Conservation (phyloP, 2,888 invertebrate genomes). For the Drosophila atripex region DNA sequence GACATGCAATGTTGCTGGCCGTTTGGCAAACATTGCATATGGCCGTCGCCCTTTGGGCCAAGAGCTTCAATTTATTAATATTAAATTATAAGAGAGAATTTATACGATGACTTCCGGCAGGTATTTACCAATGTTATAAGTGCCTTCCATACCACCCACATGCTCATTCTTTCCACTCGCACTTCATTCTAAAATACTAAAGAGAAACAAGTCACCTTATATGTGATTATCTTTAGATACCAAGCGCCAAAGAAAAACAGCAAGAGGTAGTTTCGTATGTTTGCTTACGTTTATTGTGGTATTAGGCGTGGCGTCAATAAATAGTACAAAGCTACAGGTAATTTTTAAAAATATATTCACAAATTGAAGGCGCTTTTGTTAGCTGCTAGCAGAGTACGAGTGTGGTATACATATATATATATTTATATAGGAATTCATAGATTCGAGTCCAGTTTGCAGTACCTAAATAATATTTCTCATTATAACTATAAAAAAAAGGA, state of each 20-base stretch:
- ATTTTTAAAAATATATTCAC: constrained; percentile 63
- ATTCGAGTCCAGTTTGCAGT: constrained; percentile 25
- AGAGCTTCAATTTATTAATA: constrained; percentile 34
- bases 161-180: constrained; percentile 25
- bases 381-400: constrained; percentile 54
- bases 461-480: constrained; percentile 5
- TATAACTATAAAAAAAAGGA: constrained; percentile 15
- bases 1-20: constrained; percentile 54
- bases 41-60: constrained; percentile 39
- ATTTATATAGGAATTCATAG: constrained; percentile 40
- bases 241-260: constrained; percentile 10
- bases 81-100: neutral
- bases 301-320: constrained; percentile 44
- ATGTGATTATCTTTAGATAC: constrained; percentile 18
- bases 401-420: too few species aligned
- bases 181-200: constrained; percentile 57
- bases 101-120: neutral
- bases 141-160: constrained; percentile 49
- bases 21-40: constrained; percentile 54
- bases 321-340: constrained; percentile 43
- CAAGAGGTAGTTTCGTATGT: constrained; percentile 32
- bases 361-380: constrained; percentile 71
- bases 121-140: constrained; percentile 53
- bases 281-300: constrained; percentile 42
- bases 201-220: constrained; percentile 27